Base-by-base conservation (phyloP, 2,797 vertebrate species). In the Toxotes lorentzi region DNA sequence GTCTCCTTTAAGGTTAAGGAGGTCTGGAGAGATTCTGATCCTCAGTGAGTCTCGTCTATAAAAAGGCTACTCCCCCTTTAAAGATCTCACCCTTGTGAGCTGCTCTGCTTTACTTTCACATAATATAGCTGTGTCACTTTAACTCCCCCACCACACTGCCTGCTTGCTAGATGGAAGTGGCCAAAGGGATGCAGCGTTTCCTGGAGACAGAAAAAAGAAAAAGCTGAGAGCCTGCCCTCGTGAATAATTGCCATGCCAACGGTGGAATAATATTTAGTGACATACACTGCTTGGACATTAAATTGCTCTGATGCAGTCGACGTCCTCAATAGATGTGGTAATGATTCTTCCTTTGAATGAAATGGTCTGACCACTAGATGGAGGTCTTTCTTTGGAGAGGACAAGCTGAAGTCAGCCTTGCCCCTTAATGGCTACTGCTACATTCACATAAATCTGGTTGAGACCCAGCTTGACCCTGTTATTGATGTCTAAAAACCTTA, bases 21-120 rank as follows among this genome's bases (percentile, higher is more conserved):
- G 19, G 70, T 79, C 73, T 80, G 69, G 48, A 78, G 67, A 84
- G 76, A 86, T 47, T 35, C 32, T 54, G 53, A 80, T 77, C 43
- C 61, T 80, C 58, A 57, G 2, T 43, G 38, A 81, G 70, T 61
- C 45, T 59, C 1, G 8, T 77, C 86, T 90, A 87, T 89, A 84
- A 89, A 91, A 88, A 85, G 84, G 72, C 70, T 30, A 71, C 79
- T 56, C 80, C 78, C 86, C 64, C 62, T 85, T 89, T 78, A 85
- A 83, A 84, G 77, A 87, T 69, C 32, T 89, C 63, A 83, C 91
- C 88, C 91, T 77, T 75, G 90, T 89, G 91, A 82, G 91, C 89
- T 93, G 91, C 89, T 90, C 90, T 82, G 87, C 88, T 93, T 91
- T 92, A 90, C 86, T 91, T 91, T 86, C 81, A 70, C 73, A 73